Evolutionary conservation across 2,888 invertebrate species (phyloP).

Genomic region (Ormyrus pomaceus): DNA sequence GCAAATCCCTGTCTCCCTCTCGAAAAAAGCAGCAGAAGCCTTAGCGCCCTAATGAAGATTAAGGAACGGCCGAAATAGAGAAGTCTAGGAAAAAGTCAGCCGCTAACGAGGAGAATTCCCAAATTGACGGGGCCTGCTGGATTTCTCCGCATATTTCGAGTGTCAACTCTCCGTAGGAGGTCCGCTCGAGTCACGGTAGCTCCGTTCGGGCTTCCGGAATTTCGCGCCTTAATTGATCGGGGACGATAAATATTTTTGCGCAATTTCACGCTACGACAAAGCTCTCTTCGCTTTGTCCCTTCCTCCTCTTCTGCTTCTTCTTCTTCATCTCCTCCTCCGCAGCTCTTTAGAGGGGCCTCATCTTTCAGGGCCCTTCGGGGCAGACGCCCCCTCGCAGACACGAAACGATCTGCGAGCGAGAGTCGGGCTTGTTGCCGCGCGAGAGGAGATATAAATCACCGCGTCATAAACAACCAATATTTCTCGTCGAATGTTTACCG

Average conservation of each 20-base stretch:
- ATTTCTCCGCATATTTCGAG: conserved; percentile 55
- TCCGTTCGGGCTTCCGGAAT: conserved; percentile 61
- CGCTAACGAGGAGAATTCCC: conserved; percentile 42
- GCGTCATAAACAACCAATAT: conserved; percentile 75
- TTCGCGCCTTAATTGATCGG: conserved; percentile 56
- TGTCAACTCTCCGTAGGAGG: conserved; percentile 31
- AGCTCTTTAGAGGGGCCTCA: conserved; percentile 40
- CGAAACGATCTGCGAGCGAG: conserved; percentile 63
- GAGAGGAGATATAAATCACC: conserved; percentile 74
- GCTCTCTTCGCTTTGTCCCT: neutral
- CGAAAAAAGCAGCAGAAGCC: neutral
- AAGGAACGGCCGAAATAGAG: conserved; percentile 24
- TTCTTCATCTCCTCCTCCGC: neutral
- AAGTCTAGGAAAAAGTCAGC: neutral
- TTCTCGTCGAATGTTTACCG: conserved; percentile 75
- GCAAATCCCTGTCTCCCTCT: neutral
- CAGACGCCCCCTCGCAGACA: conserved; percentile 60
- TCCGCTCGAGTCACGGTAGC: conserved; percentile 46
- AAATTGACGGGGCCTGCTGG: conserved; percentile 47
- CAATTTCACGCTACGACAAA: neutral
- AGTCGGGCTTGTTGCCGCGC: neutral
- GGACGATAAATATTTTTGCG: conserved; percentile 11
- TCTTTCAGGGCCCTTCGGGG: conserved; percentile 42
- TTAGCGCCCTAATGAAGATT: conserved; percentile 48
- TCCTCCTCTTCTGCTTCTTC: neutral